These are phyloP conservation scores for Globicephala melas DNA, from an alignment of 2,113 vertebrate genomes.

Conservation along the genomic window DNA sequence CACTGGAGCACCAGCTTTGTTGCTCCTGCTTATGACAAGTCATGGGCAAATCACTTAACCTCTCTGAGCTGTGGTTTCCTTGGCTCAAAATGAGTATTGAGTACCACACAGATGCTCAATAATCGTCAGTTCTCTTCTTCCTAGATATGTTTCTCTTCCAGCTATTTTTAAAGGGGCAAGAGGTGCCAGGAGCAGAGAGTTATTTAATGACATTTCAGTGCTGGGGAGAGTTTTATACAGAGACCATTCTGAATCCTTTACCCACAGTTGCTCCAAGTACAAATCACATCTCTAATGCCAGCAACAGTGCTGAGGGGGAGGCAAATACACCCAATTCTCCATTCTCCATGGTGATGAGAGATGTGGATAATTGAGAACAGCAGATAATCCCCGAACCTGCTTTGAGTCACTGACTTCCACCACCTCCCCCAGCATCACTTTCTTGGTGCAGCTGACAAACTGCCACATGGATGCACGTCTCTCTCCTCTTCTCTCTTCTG, in stretches of 20 bases:
- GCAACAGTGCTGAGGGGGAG: constrained; percentile 61
- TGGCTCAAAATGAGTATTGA: not conserved
- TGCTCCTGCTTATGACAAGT: not conserved
- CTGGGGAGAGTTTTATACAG: not conserved
- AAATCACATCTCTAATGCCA: constrained; percentile 41
- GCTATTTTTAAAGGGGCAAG: constrained; percentile 51
- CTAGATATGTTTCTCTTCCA: not conserved
- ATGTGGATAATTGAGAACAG: constrained; percentile 51
- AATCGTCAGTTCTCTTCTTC: not conserved
- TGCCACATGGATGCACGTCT: not conserved
- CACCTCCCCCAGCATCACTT: constrained; percentile 24
- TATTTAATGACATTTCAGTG: constrained; percentile 9
- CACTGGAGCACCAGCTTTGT: accelerated
- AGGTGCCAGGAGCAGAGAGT: constrained; percentile 33
- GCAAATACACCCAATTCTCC: constrained; percentile 36
- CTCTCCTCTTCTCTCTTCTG: not conserved
- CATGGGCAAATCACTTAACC: not conserved
- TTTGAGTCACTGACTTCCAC: constrained; percentile 63
- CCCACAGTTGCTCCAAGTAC: constrained; percentile 42
- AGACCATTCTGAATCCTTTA: constrained; percentile 14
- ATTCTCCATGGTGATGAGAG: constrained; percentile 73
- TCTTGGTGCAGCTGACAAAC: constrained; percentile 4
- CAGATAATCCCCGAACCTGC: constrained; percentile 56
- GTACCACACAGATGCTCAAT: not conserved
- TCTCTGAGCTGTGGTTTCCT: not conserved